Evolutionary conservation across 2,888 invertebrate genomes (phyloP), one percentile per base, ranked within the genome.

Genomic region (Cartodere bifasciata): DNA sequence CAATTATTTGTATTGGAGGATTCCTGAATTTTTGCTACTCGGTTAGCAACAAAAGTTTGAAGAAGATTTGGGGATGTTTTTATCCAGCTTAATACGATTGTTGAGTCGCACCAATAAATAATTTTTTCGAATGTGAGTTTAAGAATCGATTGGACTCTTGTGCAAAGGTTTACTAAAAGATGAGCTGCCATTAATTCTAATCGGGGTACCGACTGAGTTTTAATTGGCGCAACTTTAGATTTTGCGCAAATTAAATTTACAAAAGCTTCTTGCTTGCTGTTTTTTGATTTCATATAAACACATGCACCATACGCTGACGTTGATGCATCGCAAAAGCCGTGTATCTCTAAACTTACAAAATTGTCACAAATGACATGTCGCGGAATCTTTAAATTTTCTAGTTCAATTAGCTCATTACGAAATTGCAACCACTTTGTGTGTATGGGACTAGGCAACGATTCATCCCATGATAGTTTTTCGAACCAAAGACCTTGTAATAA

Each of bases 291-390:
- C 7, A 42, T 22, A 29, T 38, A 43, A 10, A 40, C 24, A 24
- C 39, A 37, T 20, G 45, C 41, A 4, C 38, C 44, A 23, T 45
- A 46, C 6, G 37, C 42, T 4, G 4, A 13, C 12, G 34, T 34
- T 9, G 38, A 37, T 2, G 41, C 42, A 29, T 48, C 46, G 6
- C 35, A 36, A 32, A 48, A 48, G 2, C 42, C 43, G 29, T 46
- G 47, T 7, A 49, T n/a, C 31, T 44, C 34, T 9, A 38, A 25
- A 13, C 13, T 5, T 6, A 14, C 16, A 5, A 29, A 10, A 16
- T 23, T 11, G 7, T 9, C 4, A 16, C 20, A 12, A 16, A 29
- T 17, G 13, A 30, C 35, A 13, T 37, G 33, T 17, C 42, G 23
- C 11, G 41, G 33, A 24, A 42, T 37, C 26, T 27, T 22, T 14